Conservation (phyloP, 2,113 vertebrate species). For the human (Homo sapiens) region DNA sequence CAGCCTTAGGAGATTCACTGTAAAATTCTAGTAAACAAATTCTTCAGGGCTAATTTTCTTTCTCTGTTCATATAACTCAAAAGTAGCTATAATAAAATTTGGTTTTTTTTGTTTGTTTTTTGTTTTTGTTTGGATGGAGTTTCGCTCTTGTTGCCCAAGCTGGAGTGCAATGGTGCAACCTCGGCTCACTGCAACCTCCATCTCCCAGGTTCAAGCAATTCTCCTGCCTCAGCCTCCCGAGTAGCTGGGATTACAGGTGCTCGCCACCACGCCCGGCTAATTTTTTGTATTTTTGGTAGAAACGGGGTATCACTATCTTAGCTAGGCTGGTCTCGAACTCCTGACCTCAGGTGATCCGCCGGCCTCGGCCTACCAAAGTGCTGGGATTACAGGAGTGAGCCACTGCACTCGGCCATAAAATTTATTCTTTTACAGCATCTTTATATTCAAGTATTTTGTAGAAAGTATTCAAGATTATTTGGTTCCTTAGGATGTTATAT, state of each 20-base stretch:
- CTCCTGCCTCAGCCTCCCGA: too few relatives aligned
- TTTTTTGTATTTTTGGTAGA: too few relatives aligned
- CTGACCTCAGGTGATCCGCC: too few relatives aligned
- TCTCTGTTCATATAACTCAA: neutral
- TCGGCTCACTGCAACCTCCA: too few relatives aligned
- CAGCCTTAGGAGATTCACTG: neutral
- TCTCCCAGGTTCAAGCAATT: too few relatives aligned
- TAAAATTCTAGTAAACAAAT: neutral
- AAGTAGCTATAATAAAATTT: neutral
- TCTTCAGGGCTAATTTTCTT: constrained; percentile 5
- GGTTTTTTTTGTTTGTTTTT: neutral
- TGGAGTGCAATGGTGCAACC: too few relatives aligned
- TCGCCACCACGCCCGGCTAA: too few relatives aligned
- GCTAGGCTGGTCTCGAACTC: too few relatives aligned
- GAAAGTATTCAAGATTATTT: constrained; percentile 17
- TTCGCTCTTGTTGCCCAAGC: too few relatives aligned
- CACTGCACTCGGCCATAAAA: neutral
- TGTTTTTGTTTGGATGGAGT: too few relatives aligned
- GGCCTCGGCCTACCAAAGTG: neutral
- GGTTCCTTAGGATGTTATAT: neutral
- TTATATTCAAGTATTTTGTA: neutral
- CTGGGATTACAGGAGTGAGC: neutral
- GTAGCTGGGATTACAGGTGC: too few relatives aligned
- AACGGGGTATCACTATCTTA: too few relatives aligned
- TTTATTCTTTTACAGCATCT: neutral